Evolutionary conservation across 2,113 vertebrate species (phyloP).

Genomic region (Corythoichthys haematopterus): DNA sequence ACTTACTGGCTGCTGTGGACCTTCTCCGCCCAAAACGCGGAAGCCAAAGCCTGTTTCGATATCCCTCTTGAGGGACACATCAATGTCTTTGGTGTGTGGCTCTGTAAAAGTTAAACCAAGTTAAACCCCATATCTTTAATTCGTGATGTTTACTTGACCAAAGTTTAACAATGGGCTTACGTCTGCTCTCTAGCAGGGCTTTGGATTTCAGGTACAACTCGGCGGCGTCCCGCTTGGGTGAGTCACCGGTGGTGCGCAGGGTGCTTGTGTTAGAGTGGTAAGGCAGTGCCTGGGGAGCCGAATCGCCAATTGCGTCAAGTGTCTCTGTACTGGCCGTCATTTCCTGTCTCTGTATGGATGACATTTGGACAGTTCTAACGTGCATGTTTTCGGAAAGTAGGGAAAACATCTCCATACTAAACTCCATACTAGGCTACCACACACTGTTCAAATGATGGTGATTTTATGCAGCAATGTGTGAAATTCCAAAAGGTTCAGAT

Average conservation of each 20-base stretch:
- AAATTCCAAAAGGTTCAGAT: no score
- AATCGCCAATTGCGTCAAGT: constrained; percentile 55
- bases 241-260: constrained; percentile 74
- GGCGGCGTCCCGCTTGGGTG: constrained; percentile 86
- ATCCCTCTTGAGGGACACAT: constrained; percentile 89
- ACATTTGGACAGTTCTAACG: neutral
- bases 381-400: no score
- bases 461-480: no score
- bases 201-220: constrained; percentile 96
- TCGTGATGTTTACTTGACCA: neutral
- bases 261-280: constrained; percentile 81
- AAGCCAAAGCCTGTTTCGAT: constrained; percentile 97
- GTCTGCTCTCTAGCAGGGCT: constrained; percentile 91
- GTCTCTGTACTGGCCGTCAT: constrained; percentile 82
- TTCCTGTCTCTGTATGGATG: constrained; percentile 78
- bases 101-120: constrained; percentile 67
- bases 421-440: no score
- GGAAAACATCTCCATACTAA: no score
- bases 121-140: neutral
- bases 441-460: no score
- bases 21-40: constrained; percentile 92
- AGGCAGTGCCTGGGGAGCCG: constrained; percentile 82
- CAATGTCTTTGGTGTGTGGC: constrained; percentile 91
- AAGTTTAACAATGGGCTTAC: constrained; percentile 71
- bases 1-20: constrained; percentile 92